Evolutionary conservation across 2,888 invertebrate species (phyloP), one percentile per base, ranked within the genome.

Genomic region (Cyrtodaria siliqua): DNA sequence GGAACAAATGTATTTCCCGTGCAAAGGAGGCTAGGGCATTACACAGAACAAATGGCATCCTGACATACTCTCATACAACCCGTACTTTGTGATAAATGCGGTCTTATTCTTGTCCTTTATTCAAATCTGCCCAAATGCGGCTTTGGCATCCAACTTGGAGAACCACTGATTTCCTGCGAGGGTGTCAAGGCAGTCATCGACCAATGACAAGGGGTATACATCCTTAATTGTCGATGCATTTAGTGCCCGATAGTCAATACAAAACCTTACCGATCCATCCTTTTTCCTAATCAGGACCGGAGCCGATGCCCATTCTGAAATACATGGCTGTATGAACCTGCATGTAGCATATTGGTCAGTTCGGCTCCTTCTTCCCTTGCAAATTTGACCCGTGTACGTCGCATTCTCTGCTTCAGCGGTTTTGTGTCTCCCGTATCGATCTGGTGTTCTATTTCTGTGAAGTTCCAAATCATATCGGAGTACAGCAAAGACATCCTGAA

Each of bases 71-170:
- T n/a, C 74, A 53, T 69, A 82, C 12, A 83, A 42, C 9, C 82
- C 82, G 50, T 64, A 73, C 20, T 72, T 68, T 8, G 83, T 83
- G 3, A 64, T 73, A 29, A 85, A 69, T 3, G 85, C 82, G 4
- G 83, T 78, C 40, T 82, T 85, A n/a, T 59, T 59, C 14, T 59
- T 49, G 23, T 72, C 56, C 12, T 47, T 50, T 6, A 84, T 61
- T 12, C 24, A n/a, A 18, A 83, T 66, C 23, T 79, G 79, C 67
- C 60, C 74, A 38, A 75, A 79, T 9, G 71, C 79, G n/a, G n/a
- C n/a, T n/a, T n/a, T n/a, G n/a, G n/a, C n/a, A n/a, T n/a, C n/a
- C n/a, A n/a, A n/a, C n/a, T n/a, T n/a, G n/a, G n/a, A n/a, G n/a
- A n/a, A n/a, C n/a, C n/a, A n/a, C n/a, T n/a, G n/a, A n/a, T n/a